These are phyloP conservation scores for Apodemia duryi DNA, from an alignment of 2,888 invertebrate species.

Conservation along the genomic window DNA sequence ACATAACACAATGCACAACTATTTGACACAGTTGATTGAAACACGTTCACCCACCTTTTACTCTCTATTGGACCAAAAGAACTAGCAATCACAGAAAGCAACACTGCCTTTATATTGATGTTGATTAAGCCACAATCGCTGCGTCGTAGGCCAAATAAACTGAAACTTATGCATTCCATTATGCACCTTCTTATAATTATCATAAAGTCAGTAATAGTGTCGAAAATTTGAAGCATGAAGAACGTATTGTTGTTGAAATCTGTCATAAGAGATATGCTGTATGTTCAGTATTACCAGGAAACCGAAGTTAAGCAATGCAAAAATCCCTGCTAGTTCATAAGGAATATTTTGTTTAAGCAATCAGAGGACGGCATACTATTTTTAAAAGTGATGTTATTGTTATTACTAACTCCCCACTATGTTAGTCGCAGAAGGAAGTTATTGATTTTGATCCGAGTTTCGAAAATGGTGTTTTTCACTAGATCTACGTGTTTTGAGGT, in stretches of 20 bases:
- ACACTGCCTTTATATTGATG: constrained; percentile 73
- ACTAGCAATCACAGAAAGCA: constrained; percentile 69
- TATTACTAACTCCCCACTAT: too few species aligned
- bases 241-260: constrained; percentile 31
- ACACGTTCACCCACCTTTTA: constrained; percentile 73
- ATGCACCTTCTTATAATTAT: constrained; percentile 44
- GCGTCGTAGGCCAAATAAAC: constrained; percentile 46
- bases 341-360: constrained; percentile 40
- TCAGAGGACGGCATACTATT: background rate
- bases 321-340: constrained; percentile 35
- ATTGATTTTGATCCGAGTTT: too few species aligned
- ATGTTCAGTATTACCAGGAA: constrained; percentile 52
- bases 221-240: constrained; percentile 15
- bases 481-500: too few species aligned
- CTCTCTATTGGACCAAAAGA: constrained; percentile 63
- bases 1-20: constrained; percentile 14
- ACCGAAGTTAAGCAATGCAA: constrained; percentile 54
- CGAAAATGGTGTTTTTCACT: too few species aligned
- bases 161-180: constrained; percentile 39
- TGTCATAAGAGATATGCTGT: constrained; percentile 35
- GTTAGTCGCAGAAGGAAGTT: too few species aligned
- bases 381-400: background rate
- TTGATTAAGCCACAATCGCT: constrained; percentile 67
- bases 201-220: constrained; percentile 27
- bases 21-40: constrained; percentile 29